Evolutionary conservation across 1,140 invertebrate genomes (phyloP).

Genomic region (Ganaspis sp.): DNA sequence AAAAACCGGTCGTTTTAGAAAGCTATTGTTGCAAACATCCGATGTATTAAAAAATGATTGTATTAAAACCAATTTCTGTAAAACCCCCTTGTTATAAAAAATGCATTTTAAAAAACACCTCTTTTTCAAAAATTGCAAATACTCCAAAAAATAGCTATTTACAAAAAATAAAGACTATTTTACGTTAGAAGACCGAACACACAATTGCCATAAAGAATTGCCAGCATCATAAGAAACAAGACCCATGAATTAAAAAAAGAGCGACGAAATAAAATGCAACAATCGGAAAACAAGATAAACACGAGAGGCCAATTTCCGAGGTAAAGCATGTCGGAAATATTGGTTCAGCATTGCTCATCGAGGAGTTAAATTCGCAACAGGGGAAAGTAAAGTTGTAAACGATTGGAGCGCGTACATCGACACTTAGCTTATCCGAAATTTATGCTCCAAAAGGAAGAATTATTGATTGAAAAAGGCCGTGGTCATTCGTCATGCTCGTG

Average conservation of each 20-base stretch:
- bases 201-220: not conserved
- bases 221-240: not conserved
- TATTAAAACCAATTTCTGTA: too few relatives aligned
- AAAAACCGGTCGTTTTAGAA: too few relatives aligned
- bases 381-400: conserved; percentile 26
- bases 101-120: too few relatives aligned
- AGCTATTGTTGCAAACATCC: too few relatives aligned
- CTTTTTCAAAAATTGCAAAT: too few relatives aligned
- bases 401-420: conserved; percentile 13
- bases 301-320: conserved; percentile 3
- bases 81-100: too few relatives aligned
- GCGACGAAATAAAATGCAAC: not conserved
- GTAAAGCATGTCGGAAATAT: conserved; percentile 1
- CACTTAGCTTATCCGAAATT: conserved; percentile 29
- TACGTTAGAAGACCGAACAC: too few relatives aligned
- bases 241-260: not conserved
- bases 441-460: conserved; percentile 24
- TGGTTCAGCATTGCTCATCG: conserved; percentile 27
- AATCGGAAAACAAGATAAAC: conserved; percentile 3
- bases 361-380: conserved; percentile 25
- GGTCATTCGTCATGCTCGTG: conserved; percentile 26
- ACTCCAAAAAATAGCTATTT: too few relatives aligned
- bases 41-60: too few relatives aligned
- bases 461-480: conserved; percentile 29
- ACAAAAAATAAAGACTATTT: too few relatives aligned